Percentiles rank a stretch among this genome's conserved stretches.
Conservation (phyloP, 1,140 invertebrate species). For the Rhyzopertha dominica region DNA sequence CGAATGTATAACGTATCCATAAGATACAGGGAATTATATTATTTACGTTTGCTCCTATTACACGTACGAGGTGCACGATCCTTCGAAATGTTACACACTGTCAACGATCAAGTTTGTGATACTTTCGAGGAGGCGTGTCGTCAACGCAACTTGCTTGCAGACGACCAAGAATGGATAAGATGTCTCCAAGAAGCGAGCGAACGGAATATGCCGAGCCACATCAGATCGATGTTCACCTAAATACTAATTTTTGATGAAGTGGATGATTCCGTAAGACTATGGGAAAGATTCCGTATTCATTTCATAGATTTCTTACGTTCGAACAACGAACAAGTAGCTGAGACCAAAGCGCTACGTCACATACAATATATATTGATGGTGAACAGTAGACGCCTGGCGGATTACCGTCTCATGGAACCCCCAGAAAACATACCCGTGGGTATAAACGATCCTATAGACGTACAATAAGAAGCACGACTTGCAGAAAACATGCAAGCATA, state of each 20-base stretch:
- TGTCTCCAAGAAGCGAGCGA: not conserved
- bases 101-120: not conserved
- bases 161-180: not conserved
- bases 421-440: too few relatives aligned
- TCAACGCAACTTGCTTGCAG: not conserved
- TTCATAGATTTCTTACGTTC: not conserved
- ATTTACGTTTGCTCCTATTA: conserved; percentile 5
- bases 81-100: conserved; percentile 7
- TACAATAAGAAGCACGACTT: too few relatives aligned
- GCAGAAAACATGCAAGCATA: too few relatives aligned
- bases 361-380: too few relatives aligned
- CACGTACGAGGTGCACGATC: conserved; percentile 7
- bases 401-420: too few relatives aligned
- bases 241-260: conserved; percentile 3
- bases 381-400: too few relatives aligned
- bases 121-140: not conserved
- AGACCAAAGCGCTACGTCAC: too few relatives aligned
- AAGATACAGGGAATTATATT: conserved; percentile 8
- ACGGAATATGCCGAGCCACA: not conserved
- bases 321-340: too few relatives aligned
- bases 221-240: not conserved
- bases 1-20: conserved; percentile 1
- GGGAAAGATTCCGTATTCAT: not conserved
- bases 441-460: too few relatives aligned
- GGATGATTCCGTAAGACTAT: not conserved